Base-by-base conservation (phyloP, 92 coral and sea anemone genomes). In the Porites lobata region DNA sequence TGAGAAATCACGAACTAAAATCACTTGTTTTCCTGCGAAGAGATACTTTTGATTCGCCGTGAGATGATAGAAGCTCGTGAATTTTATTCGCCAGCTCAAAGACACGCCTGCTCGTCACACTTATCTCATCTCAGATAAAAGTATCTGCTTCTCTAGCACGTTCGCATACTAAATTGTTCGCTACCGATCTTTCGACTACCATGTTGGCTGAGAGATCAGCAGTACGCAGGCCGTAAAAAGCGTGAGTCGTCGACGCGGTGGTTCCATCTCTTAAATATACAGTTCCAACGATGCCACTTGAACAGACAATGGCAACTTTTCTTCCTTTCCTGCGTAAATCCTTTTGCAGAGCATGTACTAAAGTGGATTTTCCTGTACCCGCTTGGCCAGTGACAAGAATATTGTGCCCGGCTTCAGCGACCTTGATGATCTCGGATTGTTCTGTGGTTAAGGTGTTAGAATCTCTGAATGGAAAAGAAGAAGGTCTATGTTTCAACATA, bases 1-100 rank as follows among this genome's bases (percentile, higher is more conserved):
- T n/a, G n/a, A n/a, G 93, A 90, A 90, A 24, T 90, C 87, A 15
- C 93, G 90, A 69, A 90, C 93, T 11, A 79, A 22, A 47, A 84
- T 72, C 7, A 84, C 62, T 74, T 84, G 90, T 52, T 84, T 84
- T 56, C 86, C 71, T 13, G 75, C 71, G 50, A 87, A 80, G 43
- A 69, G 74, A 59, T 19, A 43, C n/a, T n/a, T 20, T 0, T 0
- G 75, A 38, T 17, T 76, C 56, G 19, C 76, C 10, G 0, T 9
- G 52, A 53, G 50, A 12, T 58, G 83, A 63, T 7, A 88, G 83
- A 43, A 14, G 63, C 62, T 1, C 9, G 43, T 89, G 79, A 21
- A 89, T 70, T 43, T 24, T 59, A 75, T 90, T 69, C 5, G 77
- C 90, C 38, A 90, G 67, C 58, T 75, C 88, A 2, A 81, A 64